A percentile compares a stretch with the other conserved stretches of the same genome.
phyloP scores from a whole-genome alignment of 2,113 vertebrate species.

The Suricata suricatta region DNA sequence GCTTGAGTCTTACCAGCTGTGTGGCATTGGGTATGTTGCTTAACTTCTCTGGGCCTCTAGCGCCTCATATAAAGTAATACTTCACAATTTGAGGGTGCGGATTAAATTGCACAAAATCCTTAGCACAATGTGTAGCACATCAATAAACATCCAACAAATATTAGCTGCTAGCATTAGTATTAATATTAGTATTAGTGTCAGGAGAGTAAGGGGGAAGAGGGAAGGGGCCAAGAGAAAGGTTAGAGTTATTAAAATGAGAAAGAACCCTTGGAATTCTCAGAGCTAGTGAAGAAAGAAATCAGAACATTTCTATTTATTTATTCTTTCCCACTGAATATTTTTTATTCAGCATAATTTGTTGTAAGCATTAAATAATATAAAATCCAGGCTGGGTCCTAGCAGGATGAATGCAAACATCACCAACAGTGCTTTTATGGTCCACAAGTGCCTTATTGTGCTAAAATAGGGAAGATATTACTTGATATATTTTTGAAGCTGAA shows the following conservation, averaged over 20 bases:
- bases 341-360: neutral
- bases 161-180: neutral
- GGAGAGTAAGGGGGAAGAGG: neutral
- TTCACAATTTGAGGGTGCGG: neutral
- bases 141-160: neutral
- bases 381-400: neutral
- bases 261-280: neutral
- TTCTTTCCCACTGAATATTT: neutral
- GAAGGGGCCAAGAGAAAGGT: neutral
- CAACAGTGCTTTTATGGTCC: neutral
- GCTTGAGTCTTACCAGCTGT: neutral
- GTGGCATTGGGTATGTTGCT: neutral
- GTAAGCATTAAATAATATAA: neutral
- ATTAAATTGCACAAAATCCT: neutral
- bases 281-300: neutral
- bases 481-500: constrained; percentile 25
- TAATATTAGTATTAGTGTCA: neutral
- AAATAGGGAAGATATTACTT: neutral
- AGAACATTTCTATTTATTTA: neutral
- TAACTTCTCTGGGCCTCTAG: constrained; percentile 29
- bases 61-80: neutral
- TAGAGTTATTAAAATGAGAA: neutral
- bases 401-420: neutral
- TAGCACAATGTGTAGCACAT: neutral
- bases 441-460: neutral